Evolutionary conservation across 1,140 invertebrate species (phyloP), one percentile per base, ranked within the genome.

Genomic region (Telenomus remus): DNA sequence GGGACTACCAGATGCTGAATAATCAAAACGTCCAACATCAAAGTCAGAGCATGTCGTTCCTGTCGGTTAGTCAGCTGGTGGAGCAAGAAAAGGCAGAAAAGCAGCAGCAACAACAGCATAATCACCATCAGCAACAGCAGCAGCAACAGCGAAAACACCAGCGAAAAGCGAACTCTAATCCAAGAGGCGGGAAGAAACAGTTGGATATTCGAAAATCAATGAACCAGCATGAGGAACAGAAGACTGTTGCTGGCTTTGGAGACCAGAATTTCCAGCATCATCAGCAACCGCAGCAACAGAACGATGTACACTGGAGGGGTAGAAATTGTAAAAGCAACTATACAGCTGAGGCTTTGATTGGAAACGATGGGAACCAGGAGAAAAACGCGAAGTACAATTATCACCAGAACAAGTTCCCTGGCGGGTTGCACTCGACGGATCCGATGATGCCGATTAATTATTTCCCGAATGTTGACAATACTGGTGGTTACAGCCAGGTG

Each of bases 41-140:
- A 6, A 80, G 68, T 7, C 82, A 84, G 14, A 81, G 82, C 0
- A 84, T 86, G 39, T 86, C 84, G 55, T 92, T 92, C 51, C 76
- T 92, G 4, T 92, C 92, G 0, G 92, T 92, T 0, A 92, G 91
- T 84, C 91, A 92, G 69, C 77, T 92, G 8, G 91, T 92, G 9
- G 91, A 92, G 65, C 89, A 90, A 27, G 88, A 87, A 60, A 91
- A 91, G 71, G 86, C 82, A 1, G 89, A 89, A 49, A 87, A 88
- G 49, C 80, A 77, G 19, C 82, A 82, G 4, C 83, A 84, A 4
- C 83, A 84, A 37, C 82, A 83, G 10, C 76, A 80, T 0, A 79
- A 79, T 48, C 79, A 82, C 47, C 72, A 80, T 14, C 44, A 78
- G 34, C 75, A 79, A 27, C 77, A 80, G 1, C 74, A 72, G 37